Base-by-base conservation (phyloP, 2,888 invertebrate species). In the Epicampocera succincta region DNA sequence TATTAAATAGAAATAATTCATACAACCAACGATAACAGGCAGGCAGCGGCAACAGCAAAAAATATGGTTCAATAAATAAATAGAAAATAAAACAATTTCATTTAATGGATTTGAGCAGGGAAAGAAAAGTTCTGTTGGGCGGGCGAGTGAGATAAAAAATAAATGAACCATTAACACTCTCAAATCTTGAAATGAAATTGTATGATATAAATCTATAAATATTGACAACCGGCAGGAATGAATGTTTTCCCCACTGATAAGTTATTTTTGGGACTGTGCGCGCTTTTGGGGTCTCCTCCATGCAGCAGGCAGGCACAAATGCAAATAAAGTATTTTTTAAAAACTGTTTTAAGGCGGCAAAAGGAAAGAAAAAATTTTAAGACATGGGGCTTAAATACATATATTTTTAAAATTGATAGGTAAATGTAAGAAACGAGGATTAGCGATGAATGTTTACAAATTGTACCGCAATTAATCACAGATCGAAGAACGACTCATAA, bases 1-100 rank as follows among this genome's bases (percentile, higher is more conserved):
- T 88, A 88, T 88, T 88, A 88, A 88, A 89, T 89, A 86, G 85
- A 87, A 86, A 88, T 88, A 88, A 89, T 87, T 88, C 88, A 88
- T 88, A 52, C 86, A 86, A 21, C 21, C 12, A 58, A 50, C 65
- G 58, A 65, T 78, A 68, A 61, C 21, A 65, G 72, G 44, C 58
- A 52, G n/a, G 42, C 74, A 72, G 38, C 65, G 38, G 46, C 40
- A 44, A 19, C 19, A 48, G 21, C 25, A 21, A 38, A n/a, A 12
- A 29, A 65, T 40, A 13, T 72, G 58, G n/a, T 58, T 40, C 38
- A 60, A 48, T 50, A 33, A 76, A 69, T 69, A 76, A 76, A 69
- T 68, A 68, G 60, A 44, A 44, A 17, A 29, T 52, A 33, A 61
- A 60, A 52, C 68, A 44, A 52, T 40, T 17, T 58, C 29, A 29